Evolutionary conservation across 2,113 vertebrate genomes (phyloP).

Genomic region (Tylochromis polylepis): DNA sequence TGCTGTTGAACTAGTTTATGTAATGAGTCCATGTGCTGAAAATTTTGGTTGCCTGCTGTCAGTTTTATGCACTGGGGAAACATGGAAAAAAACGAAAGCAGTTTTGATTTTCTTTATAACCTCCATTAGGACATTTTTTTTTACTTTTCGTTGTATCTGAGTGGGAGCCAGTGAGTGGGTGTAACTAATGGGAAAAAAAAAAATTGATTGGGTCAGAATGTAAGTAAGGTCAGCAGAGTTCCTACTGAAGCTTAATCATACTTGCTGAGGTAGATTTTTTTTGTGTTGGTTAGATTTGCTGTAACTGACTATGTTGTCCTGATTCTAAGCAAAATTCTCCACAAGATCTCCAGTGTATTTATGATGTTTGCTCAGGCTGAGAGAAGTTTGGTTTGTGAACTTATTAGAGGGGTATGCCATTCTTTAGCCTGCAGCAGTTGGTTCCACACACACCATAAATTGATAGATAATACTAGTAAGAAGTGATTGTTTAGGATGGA

Average conservation of each 20-base stretch:
- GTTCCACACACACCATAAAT: background rate
- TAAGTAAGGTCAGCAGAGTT: background rate
- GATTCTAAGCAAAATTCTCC: background rate
- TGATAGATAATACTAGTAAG: background rate
- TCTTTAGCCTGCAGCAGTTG: background rate
- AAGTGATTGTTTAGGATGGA: background rate
- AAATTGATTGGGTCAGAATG: background rate
- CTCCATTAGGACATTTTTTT: background rate
- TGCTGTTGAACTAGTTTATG: too few species aligned
- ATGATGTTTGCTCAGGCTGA: background rate
- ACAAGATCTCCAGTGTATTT: background rate
- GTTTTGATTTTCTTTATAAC: background rate
- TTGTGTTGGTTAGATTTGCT: background rate
- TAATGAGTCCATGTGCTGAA: background rate
- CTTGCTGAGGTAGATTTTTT: background rate
- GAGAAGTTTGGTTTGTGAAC: background rate
- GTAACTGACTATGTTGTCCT: background rate
- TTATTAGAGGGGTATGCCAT: background rate
- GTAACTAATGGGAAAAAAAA: background rate
- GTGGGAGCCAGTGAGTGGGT: background rate
- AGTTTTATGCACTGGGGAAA: background rate
- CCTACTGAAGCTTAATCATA: background rate
- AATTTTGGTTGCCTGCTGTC: background rate
- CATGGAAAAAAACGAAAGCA: background rate
- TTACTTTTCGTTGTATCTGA: background rate